Percentiles rank a stretch among this genome's conserved stretches.
phyloP scores from a whole-genome alignment of 2,113 vertebrate species.

The Calidris pygmaea region DNA sequence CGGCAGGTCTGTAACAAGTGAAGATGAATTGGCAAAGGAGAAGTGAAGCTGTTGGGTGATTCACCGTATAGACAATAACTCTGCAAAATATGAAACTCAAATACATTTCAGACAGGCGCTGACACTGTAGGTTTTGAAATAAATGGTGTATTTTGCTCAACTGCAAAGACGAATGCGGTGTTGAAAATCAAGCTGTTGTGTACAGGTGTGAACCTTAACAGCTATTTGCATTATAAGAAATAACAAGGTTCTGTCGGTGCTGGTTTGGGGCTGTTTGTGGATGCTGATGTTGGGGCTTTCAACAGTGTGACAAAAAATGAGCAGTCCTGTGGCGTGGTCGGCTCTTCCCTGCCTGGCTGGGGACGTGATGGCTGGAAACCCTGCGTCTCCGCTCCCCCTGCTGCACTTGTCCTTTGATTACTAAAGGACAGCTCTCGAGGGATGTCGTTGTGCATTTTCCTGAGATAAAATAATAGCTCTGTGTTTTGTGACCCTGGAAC shows the following conservation, averaged over 20 bases:
- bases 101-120: not conserved
- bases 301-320: rapidly evolving
- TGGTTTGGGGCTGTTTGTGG: not conserved
- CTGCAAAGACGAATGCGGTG: not conserved
- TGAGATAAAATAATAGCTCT: conserved; percentile 25
- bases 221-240: not conserved
- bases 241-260: not conserved
- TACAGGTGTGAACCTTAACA: not conserved
- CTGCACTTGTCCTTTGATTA: conserved; percentile 23
- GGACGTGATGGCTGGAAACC: not conserved
- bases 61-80: not conserved
- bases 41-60: not conserved
- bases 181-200: not conserved
- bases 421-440: conserved; percentile 34
- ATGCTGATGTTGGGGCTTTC: not conserved
- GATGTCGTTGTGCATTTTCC: not conserved
- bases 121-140: not conserved
- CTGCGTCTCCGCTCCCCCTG: rapidly evolving
- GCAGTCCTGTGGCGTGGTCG: not conserved
- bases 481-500: conserved; percentile 48
- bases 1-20: not conserved
- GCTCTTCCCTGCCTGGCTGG: not conserved
- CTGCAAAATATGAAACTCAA: not conserved
- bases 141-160: not conserved
- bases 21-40: not conserved